These are phyloP conservation scores for Stictocephala bisonia DNA, from an alignment of 2,888 invertebrate species.

Conservation along the genomic window DNA sequence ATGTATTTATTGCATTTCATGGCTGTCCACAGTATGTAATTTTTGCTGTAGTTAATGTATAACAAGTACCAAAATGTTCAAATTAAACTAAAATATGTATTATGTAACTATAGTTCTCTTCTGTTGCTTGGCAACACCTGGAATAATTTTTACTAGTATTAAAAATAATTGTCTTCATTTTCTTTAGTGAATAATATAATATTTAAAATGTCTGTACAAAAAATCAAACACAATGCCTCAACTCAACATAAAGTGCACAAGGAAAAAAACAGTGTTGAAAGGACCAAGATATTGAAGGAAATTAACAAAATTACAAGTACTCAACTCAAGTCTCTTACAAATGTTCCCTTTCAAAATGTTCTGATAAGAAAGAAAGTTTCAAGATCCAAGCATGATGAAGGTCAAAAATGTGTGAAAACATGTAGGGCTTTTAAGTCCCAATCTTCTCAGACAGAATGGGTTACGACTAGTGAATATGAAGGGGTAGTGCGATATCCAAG, in stretches of 20 bases:
- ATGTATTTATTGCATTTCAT: no score
- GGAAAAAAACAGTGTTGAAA: not conserved
- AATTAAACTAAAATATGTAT: no score
- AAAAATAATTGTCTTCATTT: no score
- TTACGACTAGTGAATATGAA: not conserved
- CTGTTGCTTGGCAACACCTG: no score
- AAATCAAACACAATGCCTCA: no score
- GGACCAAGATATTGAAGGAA: slow-evolving; percentile 10
- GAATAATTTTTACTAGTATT: no score
- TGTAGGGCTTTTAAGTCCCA: not conserved
- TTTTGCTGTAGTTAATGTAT: no score
- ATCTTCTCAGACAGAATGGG: slow-evolving; percentile 2
- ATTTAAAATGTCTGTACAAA: no score
- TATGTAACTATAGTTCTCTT: no score
- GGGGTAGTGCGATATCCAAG: slow-evolving; percentile 13
- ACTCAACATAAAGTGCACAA: slow-evolving; percentile 11
- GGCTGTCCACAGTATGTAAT: no score
- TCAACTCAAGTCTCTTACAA: not conserved
- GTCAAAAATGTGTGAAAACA: not conserved
- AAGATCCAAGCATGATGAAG: not conserved
- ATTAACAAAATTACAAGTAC: slow-evolving; percentile 12
- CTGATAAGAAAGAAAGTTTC: not conserved
- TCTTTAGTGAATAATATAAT: no score
- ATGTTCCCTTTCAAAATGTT: not conserved
- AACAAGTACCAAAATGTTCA: no score